These are phyloP conservation scores for Galemys pyrenaicus DNA, from an alignment of 2,113 vertebrate genomes.

Conservation along the genomic window DNA sequence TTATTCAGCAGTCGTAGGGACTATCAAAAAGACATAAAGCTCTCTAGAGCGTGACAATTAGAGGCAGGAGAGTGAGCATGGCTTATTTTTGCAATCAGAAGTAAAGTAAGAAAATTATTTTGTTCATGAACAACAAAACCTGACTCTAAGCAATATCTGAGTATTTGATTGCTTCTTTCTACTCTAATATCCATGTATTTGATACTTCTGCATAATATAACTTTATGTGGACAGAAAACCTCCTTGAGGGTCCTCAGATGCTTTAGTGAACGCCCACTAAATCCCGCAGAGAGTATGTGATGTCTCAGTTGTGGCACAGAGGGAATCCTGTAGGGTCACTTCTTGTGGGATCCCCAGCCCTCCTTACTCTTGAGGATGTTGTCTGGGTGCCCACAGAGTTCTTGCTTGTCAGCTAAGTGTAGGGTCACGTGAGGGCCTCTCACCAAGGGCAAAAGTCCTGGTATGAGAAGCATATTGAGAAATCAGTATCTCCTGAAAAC, in stretches of 20 bases:
- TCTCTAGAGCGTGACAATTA: neutral
- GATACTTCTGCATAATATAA: neutral
- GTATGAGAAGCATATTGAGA: no score
- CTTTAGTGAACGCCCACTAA: neutral
- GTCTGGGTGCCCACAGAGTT: no score
- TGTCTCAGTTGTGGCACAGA: neutral
- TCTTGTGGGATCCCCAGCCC: neutral
- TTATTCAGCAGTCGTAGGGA: neutral
- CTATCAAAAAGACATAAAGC: constrained; percentile 31
- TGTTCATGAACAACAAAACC: neutral
- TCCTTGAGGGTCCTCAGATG: neutral
- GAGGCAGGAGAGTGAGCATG: neutral
- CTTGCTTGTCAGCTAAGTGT: no score
- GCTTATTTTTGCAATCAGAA: constrained; percentile 18
- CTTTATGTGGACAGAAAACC: neutral
- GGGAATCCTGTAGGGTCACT: neutral
- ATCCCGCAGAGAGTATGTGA: neutral
- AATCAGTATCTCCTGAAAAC: no score
- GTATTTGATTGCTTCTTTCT: neutral
- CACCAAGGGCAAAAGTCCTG: no score
- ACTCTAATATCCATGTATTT: neutral
- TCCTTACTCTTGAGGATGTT: no score
- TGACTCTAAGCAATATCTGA: neutral
- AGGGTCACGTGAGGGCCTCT: no score
- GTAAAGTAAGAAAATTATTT: constrained; percentile 12